Evolutionary conservation across 2,888 invertebrate species (phyloP), one percentile per base, ranked within the genome.

Genomic region (Cheilosia pagana): DNA sequence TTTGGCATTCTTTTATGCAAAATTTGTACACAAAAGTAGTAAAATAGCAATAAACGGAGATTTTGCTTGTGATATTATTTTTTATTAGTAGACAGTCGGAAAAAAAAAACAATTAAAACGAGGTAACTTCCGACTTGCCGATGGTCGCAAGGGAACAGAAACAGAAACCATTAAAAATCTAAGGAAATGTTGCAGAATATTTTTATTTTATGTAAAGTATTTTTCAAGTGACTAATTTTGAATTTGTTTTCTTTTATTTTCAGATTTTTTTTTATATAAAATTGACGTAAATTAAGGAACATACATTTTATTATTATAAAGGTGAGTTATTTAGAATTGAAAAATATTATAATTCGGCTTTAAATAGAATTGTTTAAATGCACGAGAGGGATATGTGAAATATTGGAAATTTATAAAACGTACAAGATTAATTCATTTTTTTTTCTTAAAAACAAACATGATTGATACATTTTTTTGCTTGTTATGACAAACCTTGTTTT

Each of bases 1-100:
- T 63, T 45, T 53, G 14, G 23, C 55, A 45, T 55, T 55, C 14
- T 45, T 65, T 48, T 55, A 19, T 45, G 39, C 63, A 57, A 65
- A 72, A 53, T 53, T 62, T 45, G 45, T 43, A 74, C 63, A 74
- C 35, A 74, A 74, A 65, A 55, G 63, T 48, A 39, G 25, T 74
- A 45, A 68, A 55, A 31, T 21, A 16, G 12, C 5, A 1, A 8
- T 55, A 59, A 59, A 70, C 68, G 10, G 43, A 23, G 28, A 35
- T 10, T 41, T 16, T 41, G 12, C 41, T 21, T 62, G 8, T 16
- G 28, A 10, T 67, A 43, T 14, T 21, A 10, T 19, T 19, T 35
- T 63, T 21, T 35, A 35, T 14, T 35, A 5, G n/a, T n/a, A 50
- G 35, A n/a, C 35, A 3, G 7, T 21, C 41, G 21, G 12, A 65